Evolutionary conservation across 2,888 invertebrate species (phyloP).

Genomic region (Thecocarcelia acutangulata): DNA sequence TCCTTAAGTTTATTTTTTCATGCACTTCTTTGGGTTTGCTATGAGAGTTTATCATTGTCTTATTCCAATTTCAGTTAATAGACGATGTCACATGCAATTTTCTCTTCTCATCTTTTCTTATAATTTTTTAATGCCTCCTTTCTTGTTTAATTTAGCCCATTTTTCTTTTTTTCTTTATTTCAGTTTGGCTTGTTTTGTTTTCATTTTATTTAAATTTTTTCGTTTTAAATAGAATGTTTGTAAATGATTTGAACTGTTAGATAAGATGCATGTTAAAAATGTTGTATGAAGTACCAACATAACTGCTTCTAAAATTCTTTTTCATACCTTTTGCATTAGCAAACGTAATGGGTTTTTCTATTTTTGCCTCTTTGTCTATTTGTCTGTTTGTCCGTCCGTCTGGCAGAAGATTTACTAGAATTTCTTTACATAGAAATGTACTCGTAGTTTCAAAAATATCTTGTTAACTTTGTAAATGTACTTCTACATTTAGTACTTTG

Average conservation of each 20-base stretch:
- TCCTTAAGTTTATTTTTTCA: too few species aligned
- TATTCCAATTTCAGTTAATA: background rate
- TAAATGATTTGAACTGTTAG: slow-evolving; percentile 45
- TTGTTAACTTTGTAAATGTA: slow-evolving; percentile 53
- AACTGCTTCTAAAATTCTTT: slow-evolving; percentile 19
- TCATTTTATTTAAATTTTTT: slow-evolving; percentile 5
- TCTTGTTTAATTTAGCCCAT: background rate
- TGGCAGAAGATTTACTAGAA: slow-evolving; percentile 43
- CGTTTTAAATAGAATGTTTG: slow-evolving; percentile 9
- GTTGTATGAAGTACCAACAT: slow-evolving; percentile 18
- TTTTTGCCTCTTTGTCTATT: slow-evolving; percentile 3
- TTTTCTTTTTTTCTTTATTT: slow-evolving; percentile 20
- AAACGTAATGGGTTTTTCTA: slow-evolving; percentile 48
- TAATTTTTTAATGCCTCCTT: slow-evolving; percentile 20
- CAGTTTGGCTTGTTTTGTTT: slow-evolving; percentile 4
- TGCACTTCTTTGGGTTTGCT: too few species aligned
- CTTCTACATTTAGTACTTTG: slow-evolving; percentile 18
- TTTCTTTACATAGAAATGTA: slow-evolving; percentile 5
- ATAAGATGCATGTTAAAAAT: slow-evolving; percentile 31
- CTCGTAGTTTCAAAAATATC: slow-evolving; percentile 23
- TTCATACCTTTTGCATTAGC: slow-evolving; percentile 29
- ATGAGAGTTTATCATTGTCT: background rate
- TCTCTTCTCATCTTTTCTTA: background rate
- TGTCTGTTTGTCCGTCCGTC: background rate
- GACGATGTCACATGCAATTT: background rate